These are phyloP conservation scores for Phainopepla nitens DNA, from an alignment of 2,113 vertebrate genomes.

Conservation along the genomic window DNA sequence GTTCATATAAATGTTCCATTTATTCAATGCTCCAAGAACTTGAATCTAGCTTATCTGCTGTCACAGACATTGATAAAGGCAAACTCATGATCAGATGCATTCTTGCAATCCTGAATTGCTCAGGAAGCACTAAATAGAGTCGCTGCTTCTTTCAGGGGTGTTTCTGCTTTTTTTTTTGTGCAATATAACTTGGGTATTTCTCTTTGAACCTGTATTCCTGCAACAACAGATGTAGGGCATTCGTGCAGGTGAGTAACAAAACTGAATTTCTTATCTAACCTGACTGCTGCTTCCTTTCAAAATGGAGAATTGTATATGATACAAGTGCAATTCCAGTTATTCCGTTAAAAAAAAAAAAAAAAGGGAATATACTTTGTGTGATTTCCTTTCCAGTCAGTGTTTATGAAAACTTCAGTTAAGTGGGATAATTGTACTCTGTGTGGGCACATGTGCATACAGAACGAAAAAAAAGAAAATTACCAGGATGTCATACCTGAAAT, in stretches of 20 bases:
- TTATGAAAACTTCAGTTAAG: background rate
- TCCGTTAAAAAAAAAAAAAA: background rate
- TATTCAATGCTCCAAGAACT: background rate
- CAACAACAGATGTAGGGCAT: background rate
- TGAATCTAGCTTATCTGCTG: background rate
- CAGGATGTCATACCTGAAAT: background rate
- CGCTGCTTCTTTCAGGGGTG: background rate
- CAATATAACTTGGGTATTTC: fast-evolving
- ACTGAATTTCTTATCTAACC: background rate
- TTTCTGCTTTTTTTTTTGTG: background rate
- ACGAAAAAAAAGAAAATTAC: background rate
- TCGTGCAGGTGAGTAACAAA: background rate
- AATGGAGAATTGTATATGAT: background rate
- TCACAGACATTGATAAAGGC: background rate
- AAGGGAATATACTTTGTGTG: background rate
- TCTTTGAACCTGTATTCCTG: background rate
- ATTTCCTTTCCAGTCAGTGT: background rate
- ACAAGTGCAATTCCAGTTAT: background rate
- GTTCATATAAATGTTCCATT: background rate
- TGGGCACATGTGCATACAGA: background rate
- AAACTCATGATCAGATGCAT: background rate
- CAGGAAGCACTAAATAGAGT: background rate
- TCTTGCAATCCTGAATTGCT: background rate
- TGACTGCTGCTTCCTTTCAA: background rate
- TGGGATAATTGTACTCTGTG: background rate